phyloP scores from a whole-genome alignment of 2,113 vertebrate genomes.

The Tympanuchus pallidicinctus region DNA sequence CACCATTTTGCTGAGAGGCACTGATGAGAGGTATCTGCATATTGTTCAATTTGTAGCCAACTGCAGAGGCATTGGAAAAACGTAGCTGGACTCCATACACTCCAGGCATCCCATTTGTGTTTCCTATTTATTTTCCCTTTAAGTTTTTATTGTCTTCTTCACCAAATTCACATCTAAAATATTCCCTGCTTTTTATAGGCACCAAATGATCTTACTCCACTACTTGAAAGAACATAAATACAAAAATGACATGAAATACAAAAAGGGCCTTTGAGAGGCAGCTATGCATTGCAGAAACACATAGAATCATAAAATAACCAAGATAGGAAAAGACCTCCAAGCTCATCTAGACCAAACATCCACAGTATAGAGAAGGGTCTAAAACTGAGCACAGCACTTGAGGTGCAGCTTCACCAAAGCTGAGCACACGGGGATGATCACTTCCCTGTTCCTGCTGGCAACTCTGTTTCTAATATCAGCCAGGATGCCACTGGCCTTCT shows the following conservation, averaged over 20 bases:
- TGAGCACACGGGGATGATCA: too few relatives aligned
- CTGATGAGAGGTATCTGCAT: background rate
- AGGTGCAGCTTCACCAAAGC: too few relatives aligned
- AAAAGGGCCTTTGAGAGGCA: background rate
- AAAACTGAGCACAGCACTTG: too few relatives aligned
- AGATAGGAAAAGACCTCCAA: too few relatives aligned
- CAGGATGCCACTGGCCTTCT: too few relatives aligned
- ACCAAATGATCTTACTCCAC: background rate
- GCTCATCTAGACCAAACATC: too few relatives aligned
- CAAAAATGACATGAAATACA: background rate
- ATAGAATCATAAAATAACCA: background rate
- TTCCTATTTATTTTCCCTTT: background rate
- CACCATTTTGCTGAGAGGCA: background rate
- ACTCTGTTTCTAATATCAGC: too few relatives aligned
- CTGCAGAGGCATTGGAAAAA: slow-evolving; percentile 28
- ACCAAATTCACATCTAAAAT: background rate
- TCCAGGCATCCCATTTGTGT: background rate
- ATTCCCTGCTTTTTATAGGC: background rate
- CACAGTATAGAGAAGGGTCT: too few relatives aligned
- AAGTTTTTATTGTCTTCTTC: background rate
- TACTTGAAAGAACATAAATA: background rate
- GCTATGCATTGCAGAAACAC: background rate
- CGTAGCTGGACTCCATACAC: background rate
- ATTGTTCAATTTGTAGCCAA: slow-evolving; percentile 18
- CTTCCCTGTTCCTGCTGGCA: too few relatives aligned